Evolutionary conservation across 2,888 invertebrate genomes (phyloP).

Genomic region (Lithophane ornitopus): DNA sequence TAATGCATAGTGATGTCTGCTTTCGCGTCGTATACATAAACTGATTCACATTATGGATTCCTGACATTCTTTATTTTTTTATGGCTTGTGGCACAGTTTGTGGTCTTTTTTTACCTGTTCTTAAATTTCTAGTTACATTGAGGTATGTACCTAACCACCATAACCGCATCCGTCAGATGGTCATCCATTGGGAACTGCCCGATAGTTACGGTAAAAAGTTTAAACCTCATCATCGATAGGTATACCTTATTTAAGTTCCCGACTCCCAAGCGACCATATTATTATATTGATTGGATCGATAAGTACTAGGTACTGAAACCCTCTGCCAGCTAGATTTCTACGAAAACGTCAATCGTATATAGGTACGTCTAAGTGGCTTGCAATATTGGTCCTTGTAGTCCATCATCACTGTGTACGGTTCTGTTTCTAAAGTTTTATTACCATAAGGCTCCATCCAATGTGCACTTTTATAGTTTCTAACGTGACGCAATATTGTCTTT

Average conservation of each 20-base stretch:
- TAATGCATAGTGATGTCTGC: constrained; percentile 5
- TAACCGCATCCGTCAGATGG: neutral
- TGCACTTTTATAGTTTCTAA: neutral
- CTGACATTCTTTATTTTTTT: neutral
- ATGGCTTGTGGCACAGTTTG: neutral
- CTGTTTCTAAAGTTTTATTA: neutral
- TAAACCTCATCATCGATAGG: constrained; percentile 2
- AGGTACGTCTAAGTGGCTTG: neutral
- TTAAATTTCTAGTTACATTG: neutral
- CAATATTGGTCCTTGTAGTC: neutral
- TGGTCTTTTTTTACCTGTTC: neutral
- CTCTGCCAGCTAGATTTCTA: neutral
- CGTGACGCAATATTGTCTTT: neutral
- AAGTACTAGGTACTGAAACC: neutral
- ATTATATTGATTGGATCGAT: neutral
- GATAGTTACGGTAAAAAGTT: constrained; percentile 10
- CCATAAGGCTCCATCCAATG: neutral
- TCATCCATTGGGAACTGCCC: neutral
- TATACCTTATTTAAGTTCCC: neutral
- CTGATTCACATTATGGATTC: constrained; percentile 6
- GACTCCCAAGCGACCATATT: constrained; percentile 7
- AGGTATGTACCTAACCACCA: neutral
- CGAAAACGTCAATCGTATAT: neutral
- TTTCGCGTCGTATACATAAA: neutral
- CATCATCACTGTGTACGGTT: neutral